Evolutionary conservation across 53 echinoderm and acorn worm species (phyloP).

Genomic region (Apostichopus leukothele): DNA sequence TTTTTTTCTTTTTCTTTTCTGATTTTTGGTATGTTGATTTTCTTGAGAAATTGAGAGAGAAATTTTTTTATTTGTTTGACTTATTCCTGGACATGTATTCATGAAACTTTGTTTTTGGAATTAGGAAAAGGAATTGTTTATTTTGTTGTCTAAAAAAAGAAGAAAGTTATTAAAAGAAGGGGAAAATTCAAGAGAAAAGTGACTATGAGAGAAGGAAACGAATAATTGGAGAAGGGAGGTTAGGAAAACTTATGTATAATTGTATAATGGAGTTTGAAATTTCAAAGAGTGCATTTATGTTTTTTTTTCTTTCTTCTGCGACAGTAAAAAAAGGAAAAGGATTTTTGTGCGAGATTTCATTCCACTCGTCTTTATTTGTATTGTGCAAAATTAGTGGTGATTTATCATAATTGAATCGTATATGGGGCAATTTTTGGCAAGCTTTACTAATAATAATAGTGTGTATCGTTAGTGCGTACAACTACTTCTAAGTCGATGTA

Average conservation of each 20-base stretch:
- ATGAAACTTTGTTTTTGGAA: no score
- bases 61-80: no score
- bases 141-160: neutral
- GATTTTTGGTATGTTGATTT: neutral
- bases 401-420: neutral
- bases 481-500: neutral
- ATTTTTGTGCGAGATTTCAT: constrained; percentile 29
- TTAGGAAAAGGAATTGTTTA: no score
- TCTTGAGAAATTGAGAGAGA: no score
- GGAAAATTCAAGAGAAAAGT: neutral
- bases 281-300: constrained; percentile 22
- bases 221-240: neutral
- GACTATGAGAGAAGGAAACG: neutral
- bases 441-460: constrained; percentile 4
- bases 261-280: constrained; percentile 26
- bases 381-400: constrained; percentile 29
- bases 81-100: no score
- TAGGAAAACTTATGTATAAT: neutral
- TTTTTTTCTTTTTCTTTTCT: neutral
- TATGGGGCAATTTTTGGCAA: constrained; percentile 23
- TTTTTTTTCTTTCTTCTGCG: constrained; percentile 25
- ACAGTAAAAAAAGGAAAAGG: neutral
- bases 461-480: constrained; percentile 11
- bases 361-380: constrained; percentile 22
- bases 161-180: neutral